Evolutionary conservation across 2,113 vertebrate species (phyloP).

Genomic region (Trematocara stigmaticum): DNA sequence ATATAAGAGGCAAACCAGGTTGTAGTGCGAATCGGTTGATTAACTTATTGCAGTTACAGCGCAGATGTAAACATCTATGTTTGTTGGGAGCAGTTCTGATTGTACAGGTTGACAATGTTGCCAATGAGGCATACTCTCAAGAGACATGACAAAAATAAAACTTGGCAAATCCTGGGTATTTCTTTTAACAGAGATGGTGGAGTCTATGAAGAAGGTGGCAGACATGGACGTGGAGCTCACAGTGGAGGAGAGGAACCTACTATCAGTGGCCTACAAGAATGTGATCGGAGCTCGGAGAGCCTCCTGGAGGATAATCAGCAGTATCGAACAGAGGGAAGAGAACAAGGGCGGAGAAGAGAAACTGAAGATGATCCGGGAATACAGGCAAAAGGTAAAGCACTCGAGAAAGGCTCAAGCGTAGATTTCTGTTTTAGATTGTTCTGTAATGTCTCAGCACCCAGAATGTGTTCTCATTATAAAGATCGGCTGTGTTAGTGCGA

Average conservation of each 20-base stretch:
- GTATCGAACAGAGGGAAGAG: constrained; percentile 98
- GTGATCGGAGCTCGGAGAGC: constrained; percentile 98
- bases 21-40: too few relatives aligned
- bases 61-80: too few relatives aligned
- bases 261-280: constrained; percentile 98
- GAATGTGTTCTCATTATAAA: background rate
- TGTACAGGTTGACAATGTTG: background rate
- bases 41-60: too few relatives aligned
- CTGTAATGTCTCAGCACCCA: background rate
- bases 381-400: constrained; percentile 89
- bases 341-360: constrained; percentile 92
- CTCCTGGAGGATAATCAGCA: constrained; percentile 99
- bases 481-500: background rate
- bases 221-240: constrained; percentile 94
- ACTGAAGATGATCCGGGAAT: constrained; percentile 97
- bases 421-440: background rate
- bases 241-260: constrained; percentile 95
- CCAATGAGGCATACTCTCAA: background rate
- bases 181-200: constrained; percentile 89
- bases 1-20: too few relatives aligned
- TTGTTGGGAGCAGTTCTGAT: too few relatives aligned
- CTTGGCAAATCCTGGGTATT: background rate
- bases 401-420: background rate
- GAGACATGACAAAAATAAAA: background rate
- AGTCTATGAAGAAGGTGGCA: constrained; percentile 96